Base-by-base conservation (phyloP, 1,140 invertebrate species). In the Pogonomyrmex californicus region DNA sequence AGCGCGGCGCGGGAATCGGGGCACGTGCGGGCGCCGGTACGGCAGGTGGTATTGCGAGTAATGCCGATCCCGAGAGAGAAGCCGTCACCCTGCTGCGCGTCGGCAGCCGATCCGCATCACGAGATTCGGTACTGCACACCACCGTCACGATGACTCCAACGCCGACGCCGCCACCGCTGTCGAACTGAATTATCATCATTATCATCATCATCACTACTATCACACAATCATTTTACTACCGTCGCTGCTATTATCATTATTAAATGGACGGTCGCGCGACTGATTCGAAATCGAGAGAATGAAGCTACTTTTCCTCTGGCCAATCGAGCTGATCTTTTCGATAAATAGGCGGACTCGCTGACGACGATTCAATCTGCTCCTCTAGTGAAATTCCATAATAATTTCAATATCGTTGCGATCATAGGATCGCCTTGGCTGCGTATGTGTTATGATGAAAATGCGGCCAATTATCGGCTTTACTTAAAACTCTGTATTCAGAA, bases 41-140 rank as follows among this genome's bases (percentile, higher is more conserved):
- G 44, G 38, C 65, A 33, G 41, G 41, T n/a, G 58, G 60, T 78
- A 65, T 47, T n/a, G 44, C 58, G 23, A 62, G 89, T 90, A 87
- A 68, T 60, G 78, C 76, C 77, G 93, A 95, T 94, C 96, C 96
- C 88, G 97, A 97, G 94, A 96, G 96, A 92, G 97, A 97, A 93
- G 96, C 96, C 90, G 96, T 97, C 79, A 97, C 96, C 54, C 94
- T 97, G 92, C 93, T 97, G 85, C 96, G 96, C 91, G 96, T 96
- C 86, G 96, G 96, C 92, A 97, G 96, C 93, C 96, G 97, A 93
- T 97, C 96, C 90, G 96, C 97, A 91, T 97, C 96, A 87, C 95
- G 96, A 88, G 97, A 97, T 94, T 97, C 96, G 93, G 95, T 96
- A 91, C 95, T 97, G 23, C 95, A 96, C 86, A 95, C 93, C 56